Conservation (phyloP, 2,888 invertebrate species). For the Teinopalpus imperialis region DNA sequence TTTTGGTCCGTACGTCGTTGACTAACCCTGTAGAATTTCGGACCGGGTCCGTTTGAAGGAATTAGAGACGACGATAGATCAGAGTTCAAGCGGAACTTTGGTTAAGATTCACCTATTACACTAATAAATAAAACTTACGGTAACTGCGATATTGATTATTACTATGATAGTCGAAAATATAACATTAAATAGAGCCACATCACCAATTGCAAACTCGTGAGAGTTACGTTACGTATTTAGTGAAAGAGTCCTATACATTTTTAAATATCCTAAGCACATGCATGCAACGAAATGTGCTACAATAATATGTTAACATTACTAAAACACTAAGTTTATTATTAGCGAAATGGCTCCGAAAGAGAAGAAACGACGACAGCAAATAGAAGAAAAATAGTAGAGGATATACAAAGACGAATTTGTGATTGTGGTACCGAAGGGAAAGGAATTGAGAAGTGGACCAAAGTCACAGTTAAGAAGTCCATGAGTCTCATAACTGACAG, state of each 20-base stretch:
- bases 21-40: conserved; percentile 64
- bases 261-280: conserved; percentile 6
- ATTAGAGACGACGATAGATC: conserved; percentile 57
- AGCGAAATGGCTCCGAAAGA: conserved; percentile 18
- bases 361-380: conserved; percentile 15
- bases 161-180: conserved; percentile 42
- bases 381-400: conserved; percentile 12
- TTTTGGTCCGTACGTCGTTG: conserved; percentile 65
- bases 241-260: conserved; percentile 19
- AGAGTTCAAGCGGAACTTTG: conserved; percentile 67
- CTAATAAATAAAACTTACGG: conserved; percentile 75
- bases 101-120: conserved; percentile 74
- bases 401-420: conserved; percentile 9
- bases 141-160: conserved; percentile 71
- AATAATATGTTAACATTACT: too few relatives aligned
- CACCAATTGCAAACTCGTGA: conserved; percentile 12
- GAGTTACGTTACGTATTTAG: conserved; percentile 23
- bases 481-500: conserved; percentile 34
- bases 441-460: conserved; percentile 27
- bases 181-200: conserved; percentile 15
- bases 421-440: not conserved
- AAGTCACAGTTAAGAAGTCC: conserved; percentile 31
- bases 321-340: conserved; percentile 14
- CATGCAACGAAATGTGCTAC: conserved; percentile 5
- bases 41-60: conserved; percentile 52